Conservation (phyloP, 2,113 vertebrate genomes). For the Pimephales promelas region DNA sequence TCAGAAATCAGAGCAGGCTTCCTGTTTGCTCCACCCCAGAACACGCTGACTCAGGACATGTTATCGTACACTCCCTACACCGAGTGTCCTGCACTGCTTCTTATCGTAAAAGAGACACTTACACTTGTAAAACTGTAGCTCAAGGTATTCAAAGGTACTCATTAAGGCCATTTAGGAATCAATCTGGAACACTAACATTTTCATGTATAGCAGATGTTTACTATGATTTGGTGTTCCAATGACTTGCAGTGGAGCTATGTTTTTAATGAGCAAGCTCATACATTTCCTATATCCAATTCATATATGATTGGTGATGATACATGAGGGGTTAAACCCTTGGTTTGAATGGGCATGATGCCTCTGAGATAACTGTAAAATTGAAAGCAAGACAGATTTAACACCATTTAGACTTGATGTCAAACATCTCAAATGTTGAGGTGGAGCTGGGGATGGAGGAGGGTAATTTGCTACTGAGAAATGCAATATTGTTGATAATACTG, state of each 20-base stretch:
- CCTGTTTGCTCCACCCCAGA: slow-evolving; percentile 39
- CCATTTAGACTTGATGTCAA: neutral
- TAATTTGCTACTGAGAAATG: too few relatives aligned
- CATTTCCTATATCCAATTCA: neutral
- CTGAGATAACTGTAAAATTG: neutral
- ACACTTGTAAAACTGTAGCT: slow-evolving; percentile 15
- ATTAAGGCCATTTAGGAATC: slow-evolving; percentile 17
- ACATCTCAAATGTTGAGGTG: neutral
- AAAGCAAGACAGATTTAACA: neutral
- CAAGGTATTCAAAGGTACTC: slow-evolving; percentile 25
- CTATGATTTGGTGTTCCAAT: neutral
- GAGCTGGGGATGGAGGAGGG: too few relatives aligned
- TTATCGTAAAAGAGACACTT: slow-evolving; percentile 28
- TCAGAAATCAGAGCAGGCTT: slow-evolving; percentile 38
- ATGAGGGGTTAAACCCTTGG: neutral
- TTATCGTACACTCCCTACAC: neutral
- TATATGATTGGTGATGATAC: neutral
- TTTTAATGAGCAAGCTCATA: neutral
- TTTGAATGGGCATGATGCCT: neutral
- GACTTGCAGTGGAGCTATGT: neutral
- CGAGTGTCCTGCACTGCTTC: neutral
- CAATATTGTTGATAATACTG: too few relatives aligned
- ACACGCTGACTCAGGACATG: slow-evolving; percentile 41
- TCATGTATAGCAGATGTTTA: slow-evolving; percentile 36
- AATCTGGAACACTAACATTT: slow-evolving; percentile 27